These are phyloP conservation scores for Phoebastria nigripes DNA, from an alignment of 2,797 vertebrate genomes.

Conservation along the genomic window DNA sequence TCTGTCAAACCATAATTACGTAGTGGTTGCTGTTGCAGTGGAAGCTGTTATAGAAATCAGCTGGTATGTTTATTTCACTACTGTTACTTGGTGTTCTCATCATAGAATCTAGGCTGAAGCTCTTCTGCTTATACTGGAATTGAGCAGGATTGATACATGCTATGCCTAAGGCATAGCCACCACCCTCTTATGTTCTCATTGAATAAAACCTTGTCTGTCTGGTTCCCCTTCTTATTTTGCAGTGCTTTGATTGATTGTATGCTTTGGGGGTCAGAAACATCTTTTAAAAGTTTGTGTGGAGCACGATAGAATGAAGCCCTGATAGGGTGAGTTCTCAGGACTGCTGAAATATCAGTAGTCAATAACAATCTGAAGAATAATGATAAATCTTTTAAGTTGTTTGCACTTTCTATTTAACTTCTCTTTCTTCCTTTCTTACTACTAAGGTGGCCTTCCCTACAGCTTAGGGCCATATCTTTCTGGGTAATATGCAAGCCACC, in stretches of 20 bases:
- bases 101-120: background rate
- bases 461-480: background rate
- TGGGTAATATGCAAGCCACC: background rate
- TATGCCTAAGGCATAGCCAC: background rate
- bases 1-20: background rate
- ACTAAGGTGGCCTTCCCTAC: background rate
- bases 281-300: background rate
- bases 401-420: background rate
- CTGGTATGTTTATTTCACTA: background rate
- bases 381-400: background rate
- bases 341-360: background rate
- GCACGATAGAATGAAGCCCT: background rate
- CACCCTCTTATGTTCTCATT: background rate
- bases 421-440: background rate
- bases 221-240: background rate
- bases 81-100: background rate
- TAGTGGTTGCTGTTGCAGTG: background rate
- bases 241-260: background rate
- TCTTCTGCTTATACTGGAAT: background rate
- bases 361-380: background rate
- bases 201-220: background rate
- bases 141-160: background rate
- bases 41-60: background rate
- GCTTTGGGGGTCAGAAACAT: background rate
- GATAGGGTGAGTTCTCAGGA: background rate